These are phyloP conservation scores for Muschampia plurimacula DNA, from an alignment of 2,888 invertebrate genomes.

Conservation along the genomic window DNA sequence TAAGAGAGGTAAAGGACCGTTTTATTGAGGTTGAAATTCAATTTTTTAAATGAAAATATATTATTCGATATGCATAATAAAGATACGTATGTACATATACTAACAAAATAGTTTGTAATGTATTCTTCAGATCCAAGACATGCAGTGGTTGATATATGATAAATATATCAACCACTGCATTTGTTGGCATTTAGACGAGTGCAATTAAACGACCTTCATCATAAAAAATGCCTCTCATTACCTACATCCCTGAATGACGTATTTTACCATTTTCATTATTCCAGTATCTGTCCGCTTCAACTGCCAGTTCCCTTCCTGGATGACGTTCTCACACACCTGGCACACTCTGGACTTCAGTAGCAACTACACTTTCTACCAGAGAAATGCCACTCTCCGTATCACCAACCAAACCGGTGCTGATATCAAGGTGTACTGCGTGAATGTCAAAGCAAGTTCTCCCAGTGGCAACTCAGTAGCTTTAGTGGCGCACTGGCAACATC, in stretches of 20 bases:
- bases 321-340: slow-evolving; percentile 94
- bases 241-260: no score
- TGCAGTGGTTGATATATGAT: no score
- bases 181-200: no score
- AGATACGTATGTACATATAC: no score
- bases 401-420: slow-evolving; percentile 87
- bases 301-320: slow-evolving; percentile 95
- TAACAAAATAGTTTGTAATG: no score
- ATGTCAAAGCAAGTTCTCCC: slow-evolving; percentile 84
- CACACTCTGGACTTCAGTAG: slow-evolving; percentile 95
- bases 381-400: slow-evolving; percentile 90
- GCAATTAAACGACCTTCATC: no score
- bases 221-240: no score
- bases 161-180: no score
- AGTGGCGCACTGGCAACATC: slow-evolving; percentile 85
- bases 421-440: slow-evolving; percentile 88
- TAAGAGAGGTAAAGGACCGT: slow-evolving; percentile 87
- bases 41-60: no score
- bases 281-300: slow-evolving; percentile 89
- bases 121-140: no score
- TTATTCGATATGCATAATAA: no score
- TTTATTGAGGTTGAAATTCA: no score
- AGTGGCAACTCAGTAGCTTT: slow-evolving; percentile 81
- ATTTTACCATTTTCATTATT: background rate
- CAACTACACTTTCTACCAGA: slow-evolving; percentile 94